These are phyloP conservation scores for Menidia beryllina DNA, from an alignment of 2,113 vertebrate genomes.

Conservation along the genomic window DNA sequence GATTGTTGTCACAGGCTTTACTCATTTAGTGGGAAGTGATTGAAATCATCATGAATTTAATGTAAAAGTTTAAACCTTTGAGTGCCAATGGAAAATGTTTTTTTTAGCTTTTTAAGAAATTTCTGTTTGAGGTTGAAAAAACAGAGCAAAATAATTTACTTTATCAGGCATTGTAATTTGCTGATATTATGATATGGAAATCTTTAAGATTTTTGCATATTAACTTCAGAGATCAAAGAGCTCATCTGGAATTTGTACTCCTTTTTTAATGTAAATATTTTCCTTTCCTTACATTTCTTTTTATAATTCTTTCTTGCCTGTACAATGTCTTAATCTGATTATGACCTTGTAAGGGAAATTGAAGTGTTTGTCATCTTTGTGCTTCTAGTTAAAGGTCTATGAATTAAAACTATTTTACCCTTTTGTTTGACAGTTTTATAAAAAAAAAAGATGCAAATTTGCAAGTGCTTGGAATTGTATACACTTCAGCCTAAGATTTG, in stretches of 20 bases:
- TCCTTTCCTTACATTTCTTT: constrained; percentile 1
- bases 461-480: constrained; percentile 19
- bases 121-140: no score
- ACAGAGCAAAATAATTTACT: no score
- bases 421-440: constrained; percentile 54
- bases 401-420: constrained; percentile 52
- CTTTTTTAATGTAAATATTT: constrained; percentile 27
- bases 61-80: no score
- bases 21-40: constrained; percentile 61
- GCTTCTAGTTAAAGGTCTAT: constrained; percentile 16
- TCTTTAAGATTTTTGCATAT: no score
- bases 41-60: no score
- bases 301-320: constrained; percentile 17
- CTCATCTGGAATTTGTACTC: constrained; percentile 62
- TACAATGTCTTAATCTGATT: constrained; percentile 61
- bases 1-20: constrained; percentile 64
- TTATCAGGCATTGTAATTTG: no score
- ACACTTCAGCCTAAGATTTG: constrained; percentile 45
- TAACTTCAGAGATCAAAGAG: constrained; percentile 74
- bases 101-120: no score
- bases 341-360: constrained; percentile 66
- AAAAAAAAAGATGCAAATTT: constrained; percentile 19
- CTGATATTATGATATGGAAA: no score
- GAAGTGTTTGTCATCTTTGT: constrained; percentile 18
- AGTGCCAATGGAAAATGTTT: no score